Evolutionary conservation across 2,888 invertebrate genomes (phyloP), one percentile per base, ranked within the genome.

Genomic region (Heliothis peltigera): DNA sequence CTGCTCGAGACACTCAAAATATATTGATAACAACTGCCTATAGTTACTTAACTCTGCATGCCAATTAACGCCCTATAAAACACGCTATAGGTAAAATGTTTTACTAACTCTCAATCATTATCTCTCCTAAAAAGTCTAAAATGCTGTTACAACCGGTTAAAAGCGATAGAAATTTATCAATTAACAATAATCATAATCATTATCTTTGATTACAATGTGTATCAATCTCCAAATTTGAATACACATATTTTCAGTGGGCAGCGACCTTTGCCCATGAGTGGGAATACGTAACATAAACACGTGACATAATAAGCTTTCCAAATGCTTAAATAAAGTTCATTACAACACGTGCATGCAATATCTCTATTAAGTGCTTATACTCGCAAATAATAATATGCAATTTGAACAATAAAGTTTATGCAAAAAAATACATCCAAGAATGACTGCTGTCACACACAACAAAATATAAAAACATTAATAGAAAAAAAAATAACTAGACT

Each of bases 251-350:
- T 10, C 3, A 10, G 8, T 39, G 7, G 8, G 21, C 42, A 17
- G 28, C 17, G 7, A 44, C 15, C 15, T n/a, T 32, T 32, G n/a
- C 42, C 32, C 47, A 63, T 42, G 28, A 39, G 12, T 39, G 39
- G 8, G 22, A 39, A 32, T 42, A 63, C 64, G 32, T 32, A 70
- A 47, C 46, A 47, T 71, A 63, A 52, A 63, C 32, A 53, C 47
- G 64, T 70, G 32, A 32, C 47, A 35, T 21, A 35, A 21, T 70
- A 18, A 53, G 25, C 42, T 70, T 71, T 52, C 19, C 19, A 25
- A 21, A 22, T 28, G 49, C 44, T 52, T n/a, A 25, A 47, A 15
- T 47, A 19, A 25, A n/a, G 2, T 47, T 47, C n/a, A 15, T 35
- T 52, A 1, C 42, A 59, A 4, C 18, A 43, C 28, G 51, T 12